Evolutionary conservation across 2,888 invertebrate species (phyloP).

Genomic region (Monoplex corrugatus): DNA sequence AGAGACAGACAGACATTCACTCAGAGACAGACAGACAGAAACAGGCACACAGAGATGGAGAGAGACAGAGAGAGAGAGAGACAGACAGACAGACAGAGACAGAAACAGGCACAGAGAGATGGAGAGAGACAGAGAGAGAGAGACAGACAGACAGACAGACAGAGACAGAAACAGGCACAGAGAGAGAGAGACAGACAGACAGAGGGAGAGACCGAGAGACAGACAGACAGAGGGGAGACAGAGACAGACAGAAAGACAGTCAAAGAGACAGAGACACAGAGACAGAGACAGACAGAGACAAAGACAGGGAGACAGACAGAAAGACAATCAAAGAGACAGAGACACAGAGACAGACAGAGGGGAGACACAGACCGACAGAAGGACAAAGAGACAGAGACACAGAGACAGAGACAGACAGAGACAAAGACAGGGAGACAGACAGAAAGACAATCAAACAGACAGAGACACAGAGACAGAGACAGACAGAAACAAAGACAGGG

Average conservation of each 20-base stretch:
- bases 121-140: not conserved
- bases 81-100: constrained; percentile 3
- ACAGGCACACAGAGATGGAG: not conserved
- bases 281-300: not conserved
- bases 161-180: constrained; percentile 26
- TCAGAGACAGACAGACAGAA: not conserved
- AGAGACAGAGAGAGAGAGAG: not conserved
- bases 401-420: not conserved
- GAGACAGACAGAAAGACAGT: not conserved
- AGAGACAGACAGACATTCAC: not conserved
- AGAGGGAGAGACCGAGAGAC: not conserved
- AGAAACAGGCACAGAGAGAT: not conserved
- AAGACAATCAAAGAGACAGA: too few relatives aligned
- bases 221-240: not conserved
- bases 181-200: not conserved
- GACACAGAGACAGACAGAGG: not conserved
- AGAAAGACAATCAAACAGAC: not conserved
- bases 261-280: not conserved
- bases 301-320: not conserved
- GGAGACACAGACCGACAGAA: too few relatives aligned
- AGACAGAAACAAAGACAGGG: not conserved
- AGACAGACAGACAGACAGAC: constrained; percentile 27
- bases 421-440: not conserved
- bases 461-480: not conserved
- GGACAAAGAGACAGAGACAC: not conserved